Percentiles rank a stretch among this genome's conserved stretches.
phyloP scores from a whole-genome alignment of 2,797 vertebrate species.

The Phalanger gymnotis region DNA sequence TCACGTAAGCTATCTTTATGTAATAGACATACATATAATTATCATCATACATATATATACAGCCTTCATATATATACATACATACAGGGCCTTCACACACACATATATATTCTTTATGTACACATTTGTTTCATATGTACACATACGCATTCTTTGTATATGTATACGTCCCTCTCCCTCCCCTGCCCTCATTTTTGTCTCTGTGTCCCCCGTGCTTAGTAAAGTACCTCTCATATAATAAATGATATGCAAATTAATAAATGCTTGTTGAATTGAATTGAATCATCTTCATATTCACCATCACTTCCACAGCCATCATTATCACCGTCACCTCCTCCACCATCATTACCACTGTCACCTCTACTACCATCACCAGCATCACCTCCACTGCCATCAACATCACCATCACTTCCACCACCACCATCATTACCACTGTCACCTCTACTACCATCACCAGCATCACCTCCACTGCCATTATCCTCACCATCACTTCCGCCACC shows the following conservation, averaged over 20 bases:
- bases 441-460: too few species aligned
- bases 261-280: neutral
- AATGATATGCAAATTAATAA: neutral
- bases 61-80: neutral
- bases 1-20: neutral
- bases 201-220: neutral
- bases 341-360: too few species aligned
- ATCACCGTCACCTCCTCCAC: too few species aligned
- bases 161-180: neutral
- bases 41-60: neutral
- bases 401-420: too few species aligned
- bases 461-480: neutral
- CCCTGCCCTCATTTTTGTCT: neutral
- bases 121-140: neutral
- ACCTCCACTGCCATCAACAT: too few species aligned
- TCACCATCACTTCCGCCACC: neutral
- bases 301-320: neutral
- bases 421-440: too few species aligned
- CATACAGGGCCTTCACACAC: neutral
- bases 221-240: neutral
- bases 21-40: neutral
- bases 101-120: neutral
- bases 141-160: neutral
- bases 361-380: too few species aligned
- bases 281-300: neutral